Conservation (phyloP, 2,797 vertebrate species). For the Lepus townsendii region DNA sequence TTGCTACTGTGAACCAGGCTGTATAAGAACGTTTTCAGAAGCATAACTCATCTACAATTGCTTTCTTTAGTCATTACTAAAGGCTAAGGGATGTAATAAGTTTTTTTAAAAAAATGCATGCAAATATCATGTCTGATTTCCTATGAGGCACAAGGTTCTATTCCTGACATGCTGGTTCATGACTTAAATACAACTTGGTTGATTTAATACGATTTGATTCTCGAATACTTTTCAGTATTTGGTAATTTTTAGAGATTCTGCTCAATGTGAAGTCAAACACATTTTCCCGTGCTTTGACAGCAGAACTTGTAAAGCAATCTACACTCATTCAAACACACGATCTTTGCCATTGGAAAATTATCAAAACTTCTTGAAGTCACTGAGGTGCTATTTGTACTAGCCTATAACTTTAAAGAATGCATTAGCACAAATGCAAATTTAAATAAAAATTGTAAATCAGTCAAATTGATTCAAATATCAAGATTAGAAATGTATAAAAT, state of each 20-base stretch:
- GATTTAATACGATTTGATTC: constrained; percentile 48
- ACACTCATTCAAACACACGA: not conserved
- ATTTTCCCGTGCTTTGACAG: not conserved
- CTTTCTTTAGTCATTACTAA: constrained; percentile 72
- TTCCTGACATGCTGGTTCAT: constrained; percentile 52
- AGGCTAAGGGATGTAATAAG: constrained; percentile 14
- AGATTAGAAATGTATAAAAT: not conserved
- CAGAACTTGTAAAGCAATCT: constrained; percentile 47
- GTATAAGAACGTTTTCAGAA: constrained; percentile 56
- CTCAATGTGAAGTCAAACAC: not conserved
- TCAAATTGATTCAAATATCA: not conserved
- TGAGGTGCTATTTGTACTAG: not conserved
- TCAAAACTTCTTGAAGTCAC: constrained; percentile 15
- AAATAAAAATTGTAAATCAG: not conserved
- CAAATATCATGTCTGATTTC: constrained; percentile 69
- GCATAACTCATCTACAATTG: constrained; percentile 73
- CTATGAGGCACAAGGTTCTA: constrained; percentile 58
- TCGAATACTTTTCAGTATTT: constrained; percentile 34
- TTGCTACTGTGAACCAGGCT: constrained; percentile 38
- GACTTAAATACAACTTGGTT: not conserved
- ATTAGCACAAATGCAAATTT: not conserved
- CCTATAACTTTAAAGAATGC: not conserved
- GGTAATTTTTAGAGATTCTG: not conserved
- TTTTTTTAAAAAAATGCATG: constrained; percentile 74
- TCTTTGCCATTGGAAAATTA: not conserved